Percentiles rank a stretch among this genome's conserved stretches.
These are phyloP conservation scores for Tiliqua scincoides DNA, from an alignment of 2,113 vertebrate genomes.

Conservation along the genomic window DNA sequence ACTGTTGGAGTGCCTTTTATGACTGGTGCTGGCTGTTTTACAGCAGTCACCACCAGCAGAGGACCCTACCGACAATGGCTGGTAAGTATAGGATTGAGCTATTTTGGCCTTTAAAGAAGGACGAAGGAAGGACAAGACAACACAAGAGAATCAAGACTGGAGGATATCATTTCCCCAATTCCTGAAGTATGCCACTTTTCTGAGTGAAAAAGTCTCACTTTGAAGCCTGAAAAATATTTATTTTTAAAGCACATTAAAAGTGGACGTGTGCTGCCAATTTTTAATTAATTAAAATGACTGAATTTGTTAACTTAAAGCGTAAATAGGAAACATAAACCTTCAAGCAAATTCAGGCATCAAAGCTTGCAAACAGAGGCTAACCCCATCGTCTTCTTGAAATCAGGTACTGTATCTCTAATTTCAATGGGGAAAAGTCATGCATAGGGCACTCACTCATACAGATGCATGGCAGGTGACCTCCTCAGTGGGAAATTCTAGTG, in stretches of 20 bases:
- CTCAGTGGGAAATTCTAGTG: background rate
- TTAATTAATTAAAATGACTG: background rate
- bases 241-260: background rate
- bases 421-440: background rate
- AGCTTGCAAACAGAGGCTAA: background rate
- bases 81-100: too few relatives aligned
- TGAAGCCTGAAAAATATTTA: background rate
- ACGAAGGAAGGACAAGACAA: too few relatives aligned
- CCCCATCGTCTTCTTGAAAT: background rate
- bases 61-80: too few relatives aligned
- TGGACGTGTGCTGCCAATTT: background rate
- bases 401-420: background rate
- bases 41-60: too few relatives aligned
- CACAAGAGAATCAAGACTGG: background rate
- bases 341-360: too few relatives aligned
- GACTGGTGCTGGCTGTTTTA: too few relatives aligned
- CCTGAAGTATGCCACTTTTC: background rate
- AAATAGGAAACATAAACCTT: background rate
- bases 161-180: background rate
- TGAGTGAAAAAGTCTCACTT: background rate
- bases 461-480: background rate
- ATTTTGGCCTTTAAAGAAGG: background rate
- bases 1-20: too few relatives aligned
- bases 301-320: background rate
- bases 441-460: background rate